Conservation (phyloP, 2,888 invertebrate species). For the Eupelmus urozonus region DNA sequence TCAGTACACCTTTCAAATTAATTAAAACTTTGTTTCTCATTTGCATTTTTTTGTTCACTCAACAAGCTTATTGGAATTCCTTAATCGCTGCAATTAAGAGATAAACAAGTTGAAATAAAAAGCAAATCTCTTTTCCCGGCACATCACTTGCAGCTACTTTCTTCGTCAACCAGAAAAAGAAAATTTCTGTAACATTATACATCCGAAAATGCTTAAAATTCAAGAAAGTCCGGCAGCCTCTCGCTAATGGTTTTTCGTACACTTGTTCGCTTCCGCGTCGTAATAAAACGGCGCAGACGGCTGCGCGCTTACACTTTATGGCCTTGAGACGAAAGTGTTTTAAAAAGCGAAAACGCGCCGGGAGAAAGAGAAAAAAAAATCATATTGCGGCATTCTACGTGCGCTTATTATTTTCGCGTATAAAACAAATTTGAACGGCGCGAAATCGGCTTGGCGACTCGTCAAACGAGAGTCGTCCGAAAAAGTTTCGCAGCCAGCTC, state of each 20-base stretch:
- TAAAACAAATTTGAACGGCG: slow-evolving; percentile 21
- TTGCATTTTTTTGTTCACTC: too few relatives aligned
- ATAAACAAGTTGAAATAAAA: neutral
- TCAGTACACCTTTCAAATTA: too few relatives aligned
- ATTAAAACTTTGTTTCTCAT: too few relatives aligned
- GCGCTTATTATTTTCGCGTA: neutral
- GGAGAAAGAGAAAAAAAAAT: neutral
- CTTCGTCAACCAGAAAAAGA: neutral
- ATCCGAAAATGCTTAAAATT: slow-evolving; percentile 2
- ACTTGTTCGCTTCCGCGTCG: slow-evolving; percentile 7
- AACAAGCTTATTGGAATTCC: too few relatives aligned
- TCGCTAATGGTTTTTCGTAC: slow-evolving; percentile 1
- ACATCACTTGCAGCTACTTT: too few relatives aligned
- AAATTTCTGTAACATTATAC: neutral
- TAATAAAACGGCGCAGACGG: slow-evolving; percentile 14
- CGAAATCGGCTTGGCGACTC: too few relatives aligned
- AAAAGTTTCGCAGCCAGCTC: neutral
- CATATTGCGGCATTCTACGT: neutral
- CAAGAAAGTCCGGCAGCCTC: slow-evolving; percentile 9
- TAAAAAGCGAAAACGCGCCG: slow-evolving; percentile 46
- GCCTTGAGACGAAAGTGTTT: slow-evolving; percentile 44
- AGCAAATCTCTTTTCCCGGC: neutral
- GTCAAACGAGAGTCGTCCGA: too few relatives aligned
- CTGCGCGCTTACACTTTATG: slow-evolving; percentile 29
- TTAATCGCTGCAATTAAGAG: too few relatives aligned